Base-by-base conservation (phyloP, 1,140 invertebrate genomes). In the Stegodyphus mimosarum region DNA sequence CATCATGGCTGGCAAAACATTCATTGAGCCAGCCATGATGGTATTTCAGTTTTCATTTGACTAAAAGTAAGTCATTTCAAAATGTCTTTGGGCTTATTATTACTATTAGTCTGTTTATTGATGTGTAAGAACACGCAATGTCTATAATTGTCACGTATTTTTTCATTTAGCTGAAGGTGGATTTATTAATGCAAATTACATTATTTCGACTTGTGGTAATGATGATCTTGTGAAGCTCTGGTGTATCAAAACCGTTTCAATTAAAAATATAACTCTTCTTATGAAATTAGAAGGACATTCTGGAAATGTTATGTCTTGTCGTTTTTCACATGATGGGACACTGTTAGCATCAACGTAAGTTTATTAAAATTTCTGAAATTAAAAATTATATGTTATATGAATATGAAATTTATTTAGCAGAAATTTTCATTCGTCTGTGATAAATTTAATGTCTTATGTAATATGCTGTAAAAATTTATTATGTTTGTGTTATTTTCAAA, bases 171-270 rank as follows among this genome's bases (percentile, higher is more conserved):
- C 72, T 81, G 83, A 86, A 71, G 81, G 66, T 70, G 87, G 86
- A 51, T 81, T 79, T 48, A 67, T 88, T n/a, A 67, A 72, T 87
- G 87, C 74, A 63, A 88, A 87, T 15, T 94, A 94, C 88, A 91
- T 93, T 66, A 88, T 95, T 83, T 93, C 94, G 11, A 93, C 93
- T 6, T 92, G 94, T 88, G 95, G 95, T 5, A 94, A 94, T 87
- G 95, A 95, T 89, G 92, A 94, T 88, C 89, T 92, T n/a, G 92
- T 95, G 0, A 94, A 94, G 89, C 88, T 95, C 10, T 96, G 95
- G 95, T 92, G 92, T 66, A 91, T 95, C 6, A 91, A 89, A 11
- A 89, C 92, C 66, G 89, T 89, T 7, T 73, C 83, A 4, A 88
- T 89, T 33, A 88, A 88, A 72, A 79, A 78, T n/a, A 89, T 90